phyloP scores from a whole-genome alignment of 2,888 invertebrate species.

The Drosophila eohydei region DNA sequence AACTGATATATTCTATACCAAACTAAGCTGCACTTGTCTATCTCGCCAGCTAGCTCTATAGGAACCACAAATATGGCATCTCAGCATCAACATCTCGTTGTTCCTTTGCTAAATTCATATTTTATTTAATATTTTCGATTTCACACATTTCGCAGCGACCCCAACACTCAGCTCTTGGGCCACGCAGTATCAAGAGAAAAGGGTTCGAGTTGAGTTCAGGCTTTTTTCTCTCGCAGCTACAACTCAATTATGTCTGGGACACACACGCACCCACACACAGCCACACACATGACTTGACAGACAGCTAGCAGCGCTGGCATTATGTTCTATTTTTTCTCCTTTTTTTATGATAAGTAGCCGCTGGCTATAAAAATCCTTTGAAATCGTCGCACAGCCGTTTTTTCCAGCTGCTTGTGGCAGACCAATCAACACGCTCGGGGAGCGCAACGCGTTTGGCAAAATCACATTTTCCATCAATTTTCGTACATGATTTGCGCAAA shows the following conservation, averaged over 20 bases:
- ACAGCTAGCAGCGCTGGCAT: conserved; percentile 63
- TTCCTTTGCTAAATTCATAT: neutral
- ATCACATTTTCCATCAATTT: conserved; percentile 81
- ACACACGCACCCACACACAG: conserved; percentile 51
- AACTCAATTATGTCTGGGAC: conserved; percentile 77
- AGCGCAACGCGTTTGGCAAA: conserved; percentile 48
- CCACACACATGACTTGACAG: conserved; percentile 75
- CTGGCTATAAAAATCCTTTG: conserved; percentile 81
- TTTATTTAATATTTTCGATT: neutral
- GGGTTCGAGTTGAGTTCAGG: conserved; percentile 47
- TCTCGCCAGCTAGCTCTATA: neutral
- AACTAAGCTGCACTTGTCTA: too few species aligned
- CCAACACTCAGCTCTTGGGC: accelerated
- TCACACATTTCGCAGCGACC: neutral
- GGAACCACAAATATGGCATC: neutral
- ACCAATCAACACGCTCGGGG: conserved; percentile 70
- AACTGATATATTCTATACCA: too few species aligned
- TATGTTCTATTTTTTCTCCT: conserved; percentile 48
- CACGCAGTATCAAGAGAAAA: conserved; percentile 34
- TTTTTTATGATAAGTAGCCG: conserved; percentile 78
- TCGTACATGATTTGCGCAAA: conserved; percentile 79
- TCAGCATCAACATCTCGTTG: neutral
- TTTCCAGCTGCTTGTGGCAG: conserved; percentile 55
- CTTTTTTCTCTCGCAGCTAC: conserved; percentile 50
- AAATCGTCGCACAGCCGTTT: conserved; percentile 49